Percentiles rank a stretch among this genome's conserved stretches.
phyloP scores from a whole-genome alignment of 2,888 invertebrate species.

The Troides helena region DNA sequence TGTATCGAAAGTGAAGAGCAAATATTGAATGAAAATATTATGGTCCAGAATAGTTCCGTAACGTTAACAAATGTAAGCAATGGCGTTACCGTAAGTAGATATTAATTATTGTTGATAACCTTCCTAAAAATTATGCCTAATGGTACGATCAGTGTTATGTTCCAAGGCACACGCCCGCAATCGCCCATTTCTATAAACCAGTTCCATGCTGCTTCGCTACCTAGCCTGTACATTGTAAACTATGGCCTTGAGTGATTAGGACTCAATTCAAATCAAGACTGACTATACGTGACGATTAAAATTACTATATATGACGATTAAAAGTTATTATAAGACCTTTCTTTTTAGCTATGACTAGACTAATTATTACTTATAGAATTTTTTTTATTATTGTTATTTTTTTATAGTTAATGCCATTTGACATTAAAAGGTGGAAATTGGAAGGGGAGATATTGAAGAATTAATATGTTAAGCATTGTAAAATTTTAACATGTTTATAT shows the following conservation, averaged over 20 bases:
- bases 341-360: not conserved
- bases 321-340: not conserved
- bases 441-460: too few species aligned
- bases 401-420: too few species aligned
- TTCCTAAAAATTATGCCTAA: conserved; percentile 24
- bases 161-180: conserved; percentile 2
- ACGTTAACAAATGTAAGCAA: conserved; percentile 49
- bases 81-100: conserved; percentile 59
- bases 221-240: not conserved
- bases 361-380: not conserved
- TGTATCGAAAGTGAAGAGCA: conserved; percentile 46
- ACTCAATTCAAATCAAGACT: conserved; percentile 17
- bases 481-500: too few species aligned
- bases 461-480: too few species aligned
- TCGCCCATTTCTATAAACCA: not conserved
- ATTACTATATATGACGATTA: not conserved
- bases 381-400: too few species aligned
- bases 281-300: not conserved
- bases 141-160: not conserved
- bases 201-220: not conserved
- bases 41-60: conserved; percentile 54
- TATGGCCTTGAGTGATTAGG: conserved; percentile 9
- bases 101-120: conserved; percentile 43
- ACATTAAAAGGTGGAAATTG: too few species aligned
- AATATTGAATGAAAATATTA: conserved; percentile 52